Conservation (phyloP, 2,888 invertebrate genomes). For the Ceramica pisi region DNA sequence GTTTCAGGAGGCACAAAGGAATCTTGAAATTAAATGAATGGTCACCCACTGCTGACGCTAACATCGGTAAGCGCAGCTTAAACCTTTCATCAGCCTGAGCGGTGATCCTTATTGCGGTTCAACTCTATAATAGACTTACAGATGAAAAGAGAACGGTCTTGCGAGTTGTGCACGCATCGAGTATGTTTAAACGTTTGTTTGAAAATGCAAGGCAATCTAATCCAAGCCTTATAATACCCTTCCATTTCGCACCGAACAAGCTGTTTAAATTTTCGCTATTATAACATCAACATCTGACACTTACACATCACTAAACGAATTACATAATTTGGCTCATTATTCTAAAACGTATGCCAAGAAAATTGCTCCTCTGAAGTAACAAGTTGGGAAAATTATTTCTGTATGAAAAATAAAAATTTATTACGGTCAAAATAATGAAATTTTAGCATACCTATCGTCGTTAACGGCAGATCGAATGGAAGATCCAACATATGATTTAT, state of each 20-base stretch:
- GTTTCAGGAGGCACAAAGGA: too few relatives aligned
- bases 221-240: constrained; percentile 74
- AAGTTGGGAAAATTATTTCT: constrained; percentile 65
- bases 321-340: constrained; percentile 85
- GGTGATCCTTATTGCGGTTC: neutral
- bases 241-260: constrained; percentile 75
- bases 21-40: neutral
- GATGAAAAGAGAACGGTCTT: neutral
- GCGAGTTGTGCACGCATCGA: constrained; percentile 47
- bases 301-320: constrained; percentile 75
- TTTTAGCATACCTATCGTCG: constrained; percentile 40
- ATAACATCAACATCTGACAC: constrained; percentile 76
- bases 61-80: neutral
- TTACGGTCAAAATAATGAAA: constrained; percentile 49
- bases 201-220: constrained; percentile 81
- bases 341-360: constrained; percentile 83
- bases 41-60: too few relatives aligned
- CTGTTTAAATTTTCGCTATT: constrained; percentile 76
- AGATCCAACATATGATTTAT: constrained; percentile 50
- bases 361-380: constrained; percentile 69
- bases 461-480: constrained; percentile 44
- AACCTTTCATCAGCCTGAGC: neutral
- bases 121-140: neutral
- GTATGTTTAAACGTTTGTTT: constrained; percentile 17
- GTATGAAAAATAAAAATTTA: constrained; percentile 52